phyloP scores from a whole-genome alignment of 2,888 invertebrate genomes.

The Pammene fasciana region DNA sequence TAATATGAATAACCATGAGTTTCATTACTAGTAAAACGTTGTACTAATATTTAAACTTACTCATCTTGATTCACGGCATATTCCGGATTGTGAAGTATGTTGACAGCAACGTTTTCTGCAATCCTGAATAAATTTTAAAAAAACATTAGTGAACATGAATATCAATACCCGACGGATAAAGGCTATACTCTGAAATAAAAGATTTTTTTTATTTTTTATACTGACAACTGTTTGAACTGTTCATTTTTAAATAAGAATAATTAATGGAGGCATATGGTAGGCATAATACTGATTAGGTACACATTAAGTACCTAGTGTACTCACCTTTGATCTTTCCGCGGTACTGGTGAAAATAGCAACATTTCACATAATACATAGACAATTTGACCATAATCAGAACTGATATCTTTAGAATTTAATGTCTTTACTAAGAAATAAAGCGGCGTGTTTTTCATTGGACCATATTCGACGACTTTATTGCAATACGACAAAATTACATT shows the following conservation, averaged over 20 bases:
- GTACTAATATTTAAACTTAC: slow-evolving; percentile 22
- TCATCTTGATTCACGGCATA: slow-evolving; percentile 44
- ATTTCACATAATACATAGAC: slow-evolving; percentile 72
- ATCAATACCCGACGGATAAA: neutral
- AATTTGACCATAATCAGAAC: slow-evolving; percentile 56
- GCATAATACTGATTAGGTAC: too few relatives aligned
- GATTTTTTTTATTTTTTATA: too few relatives aligned
- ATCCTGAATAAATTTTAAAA: slow-evolving; percentile 62
- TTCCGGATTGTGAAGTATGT: slow-evolving; percentile 56
- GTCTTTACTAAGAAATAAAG: slow-evolving; percentile 62
- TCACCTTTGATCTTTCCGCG: slow-evolving; percentile 82
- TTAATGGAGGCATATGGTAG: too few relatives aligned
- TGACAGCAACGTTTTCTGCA: slow-evolving; percentile 60
- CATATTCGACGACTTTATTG: slow-evolving; percentile 69
- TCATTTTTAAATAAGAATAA: too few relatives aligned
- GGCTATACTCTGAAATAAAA: too few relatives aligned
- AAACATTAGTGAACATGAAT: slow-evolving; percentile 3
- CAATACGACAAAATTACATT: slow-evolving; percentile 63
- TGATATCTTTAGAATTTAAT: slow-evolving; percentile 52
- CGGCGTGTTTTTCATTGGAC: slow-evolving; percentile 63
- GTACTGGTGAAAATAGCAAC: slow-evolving; percentile 75
- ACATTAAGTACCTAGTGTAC: neutral
- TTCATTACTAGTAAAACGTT: neutral
- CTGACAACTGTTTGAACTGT: too few relatives aligned
- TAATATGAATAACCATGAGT: neutral